phyloP scores from a whole-genome alignment of 2,113 vertebrate species.

The Triplophysa rosa region DNA sequence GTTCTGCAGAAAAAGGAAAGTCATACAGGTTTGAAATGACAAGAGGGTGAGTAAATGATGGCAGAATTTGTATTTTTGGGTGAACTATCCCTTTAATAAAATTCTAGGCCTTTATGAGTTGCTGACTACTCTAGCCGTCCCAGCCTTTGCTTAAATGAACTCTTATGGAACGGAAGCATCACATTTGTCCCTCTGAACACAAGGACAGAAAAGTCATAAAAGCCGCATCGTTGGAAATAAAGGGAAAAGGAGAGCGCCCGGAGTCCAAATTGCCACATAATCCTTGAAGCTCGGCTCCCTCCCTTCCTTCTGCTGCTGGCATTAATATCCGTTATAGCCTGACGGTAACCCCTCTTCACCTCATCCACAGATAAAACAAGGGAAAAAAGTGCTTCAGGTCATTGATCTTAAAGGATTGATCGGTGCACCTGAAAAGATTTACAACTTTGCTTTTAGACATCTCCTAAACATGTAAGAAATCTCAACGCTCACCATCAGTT shows the following conservation, averaged over 20 bases:
- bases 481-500: slow-evolving; percentile 19
- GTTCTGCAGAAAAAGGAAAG: no score
- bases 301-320: slow-evolving; percentile 41
- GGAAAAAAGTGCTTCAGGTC: slow-evolving; percentile 34
- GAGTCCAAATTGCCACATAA: slow-evolving; percentile 49
- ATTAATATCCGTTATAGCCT: slow-evolving; percentile 57
- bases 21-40: no score
- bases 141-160: slow-evolving; percentile 50
- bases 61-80: no score
- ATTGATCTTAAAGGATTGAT: slow-evolving; percentile 39
- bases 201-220: slow-evolving; percentile 55
- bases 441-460: background rate
- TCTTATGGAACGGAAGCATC: slow-evolving; percentile 46
- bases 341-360: slow-evolving; percentile 40
- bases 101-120: no score
- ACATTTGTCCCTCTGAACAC: slow-evolving; percentile 43
- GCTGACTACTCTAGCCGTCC: background rate
- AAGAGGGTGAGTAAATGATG: no score
- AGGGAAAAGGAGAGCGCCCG: slow-evolving; percentile 36
- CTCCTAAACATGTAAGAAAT: slow-evolving; percentile 43
- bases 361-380: slow-evolving; percentile 42
- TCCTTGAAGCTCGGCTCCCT: slow-evolving; percentile 50
- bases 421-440: slow-evolving; percentile 37
- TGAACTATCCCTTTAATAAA: no score
- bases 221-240: slow-evolving; percentile 29